phyloP scores from a whole-genome alignment of 2,797 vertebrate genomes.

The Lagocephalus sceleratus region DNA sequence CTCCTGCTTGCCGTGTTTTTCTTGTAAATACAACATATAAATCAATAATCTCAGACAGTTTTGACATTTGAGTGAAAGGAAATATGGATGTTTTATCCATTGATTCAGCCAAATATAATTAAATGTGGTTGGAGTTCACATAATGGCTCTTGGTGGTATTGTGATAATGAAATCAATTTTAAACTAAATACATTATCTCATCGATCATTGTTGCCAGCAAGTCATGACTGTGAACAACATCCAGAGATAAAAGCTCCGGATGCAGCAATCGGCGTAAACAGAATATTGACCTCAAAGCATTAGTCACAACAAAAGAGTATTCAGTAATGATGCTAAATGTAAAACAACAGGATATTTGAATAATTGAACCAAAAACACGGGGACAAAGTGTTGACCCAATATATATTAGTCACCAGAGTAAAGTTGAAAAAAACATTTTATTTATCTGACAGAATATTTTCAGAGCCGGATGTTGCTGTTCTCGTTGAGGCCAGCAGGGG shows the following conservation, averaged over 20 bases:
- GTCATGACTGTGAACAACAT: constrained; percentile 2
- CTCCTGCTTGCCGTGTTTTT: not conserved
- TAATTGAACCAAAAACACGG: too few relatives aligned
- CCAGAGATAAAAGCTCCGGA: constrained; percentile 1
- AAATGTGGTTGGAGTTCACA: constrained; percentile 8
- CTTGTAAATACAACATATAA: constrained; percentile 3
- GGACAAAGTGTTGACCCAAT: too few relatives aligned
- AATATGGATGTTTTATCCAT: constrained; percentile 17
- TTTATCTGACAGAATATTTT: too few relatives aligned
- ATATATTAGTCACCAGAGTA: too few relatives aligned
- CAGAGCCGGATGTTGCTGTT: too few relatives aligned
- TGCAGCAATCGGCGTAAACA: not conserved
- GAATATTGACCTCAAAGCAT: not conserved
- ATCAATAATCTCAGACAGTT: constrained; percentile 14
- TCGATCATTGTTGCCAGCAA: constrained; percentile 18
- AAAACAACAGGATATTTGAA: too few relatives aligned
- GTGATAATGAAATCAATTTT: constrained; percentile 26
- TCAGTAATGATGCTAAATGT: too few relatives aligned
- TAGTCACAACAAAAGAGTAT: too few relatives aligned
- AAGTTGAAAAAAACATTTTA: too few relatives aligned
- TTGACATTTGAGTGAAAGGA: constrained; percentile 26
- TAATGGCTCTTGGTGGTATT: constrained; percentile 7
- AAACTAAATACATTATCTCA: constrained; percentile 11
- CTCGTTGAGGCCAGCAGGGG: too few relatives aligned
- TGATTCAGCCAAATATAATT: constrained; percentile 15